Conservation (phyloP, 2,888 invertebrate species). For the Athrips mouffetella region DNA sequence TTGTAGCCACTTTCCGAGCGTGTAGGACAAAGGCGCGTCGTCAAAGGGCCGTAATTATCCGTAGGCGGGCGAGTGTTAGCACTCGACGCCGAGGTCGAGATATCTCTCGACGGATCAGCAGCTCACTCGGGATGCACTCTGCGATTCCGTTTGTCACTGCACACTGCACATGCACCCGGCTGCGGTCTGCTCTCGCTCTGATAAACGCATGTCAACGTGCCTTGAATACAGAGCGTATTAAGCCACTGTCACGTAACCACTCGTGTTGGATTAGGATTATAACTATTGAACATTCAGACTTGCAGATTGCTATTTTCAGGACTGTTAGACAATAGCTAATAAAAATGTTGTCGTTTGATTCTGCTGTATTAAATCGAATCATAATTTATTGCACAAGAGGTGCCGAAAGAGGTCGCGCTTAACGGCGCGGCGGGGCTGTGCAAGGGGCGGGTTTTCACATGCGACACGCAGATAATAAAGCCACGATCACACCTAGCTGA, state of each 20-base stretch:
- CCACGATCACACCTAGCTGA: too few species aligned
- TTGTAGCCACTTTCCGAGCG: slow-evolving; percentile 50
- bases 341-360: background rate
- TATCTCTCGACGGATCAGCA: slow-evolving; percentile 74
- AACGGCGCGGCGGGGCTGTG: background rate
- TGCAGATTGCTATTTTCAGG: too few species aligned
- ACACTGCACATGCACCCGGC: slow-evolving; percentile 40
- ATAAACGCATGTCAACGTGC: slow-evolving; percentile 73
- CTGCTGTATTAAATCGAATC: background rate
- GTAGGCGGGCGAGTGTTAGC: slow-evolving; percentile 67
- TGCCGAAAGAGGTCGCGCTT: too few species aligned
- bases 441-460: slow-evolving; percentile 15
- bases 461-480: slow-evolving; percentile 51
- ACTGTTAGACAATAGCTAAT: too few species aligned
- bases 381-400: slow-evolving; percentile 11
- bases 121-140: slow-evolving; percentile 73
- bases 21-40: slow-evolving; percentile 55
- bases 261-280: slow-evolving; percentile 13
- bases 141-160: slow-evolving; percentile 75
- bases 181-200: slow-evolving; percentile 68
- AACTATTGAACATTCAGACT: background rate
- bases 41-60: slow-evolving; percentile 73
- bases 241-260: slow-evolving; percentile 46
- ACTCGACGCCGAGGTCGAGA: slow-evolving; percentile 69
- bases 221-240: slow-evolving; percentile 60